Base-by-base conservation (phyloP, 2,888 invertebrate genomes). In the Drosophila paramelanica region DNA sequence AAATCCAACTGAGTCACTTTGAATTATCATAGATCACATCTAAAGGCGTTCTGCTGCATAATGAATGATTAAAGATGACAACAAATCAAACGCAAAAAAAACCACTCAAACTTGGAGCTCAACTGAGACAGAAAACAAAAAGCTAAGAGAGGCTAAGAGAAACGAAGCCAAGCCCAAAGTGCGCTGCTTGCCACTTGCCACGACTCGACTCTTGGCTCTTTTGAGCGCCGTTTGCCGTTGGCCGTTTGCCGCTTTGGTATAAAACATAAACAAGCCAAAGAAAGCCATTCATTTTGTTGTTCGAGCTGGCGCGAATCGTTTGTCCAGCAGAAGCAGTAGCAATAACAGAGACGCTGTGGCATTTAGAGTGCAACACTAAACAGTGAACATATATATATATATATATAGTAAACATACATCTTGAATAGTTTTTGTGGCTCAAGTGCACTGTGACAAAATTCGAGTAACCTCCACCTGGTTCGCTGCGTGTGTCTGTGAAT, bases 281-380 rank as follows among this genome's bases (percentile, higher is more conserved):
- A 90, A 91, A 91, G 87, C 88, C 88, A 90, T 85, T 91, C 91
- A 91, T 89, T 91, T 90, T 68, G 84, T 87, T 90, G 85, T 81
- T 88, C 82, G 91, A 91, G 89, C 88, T 86, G 85, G 89, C 78
- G 77, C 81, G 77, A 71, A 84, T 71, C 82, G 82, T 86, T 83
- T 81, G 81, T 79, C 73, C 79, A 79, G 62, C 74, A 59, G 67
- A 56, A 77, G 42, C 64, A 58, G 50, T 33, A 20, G 25, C 31
- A 51, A 47, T n/a, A 47, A 36, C 51, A 57, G 27, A 57, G 57
- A 23, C 47, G 65, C 67, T 79, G 82, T 79, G 77, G 67, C 79
- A 79, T 77, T 77, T 79, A 68, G 61, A 61, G 81, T 80, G 86
- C 76, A 80, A 53, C 58, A 41, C 33, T 1, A 17, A 17, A 47